Conservation (phyloP, 2,113 vertebrate species). For the Takifugu bimaculatus region DNA sequence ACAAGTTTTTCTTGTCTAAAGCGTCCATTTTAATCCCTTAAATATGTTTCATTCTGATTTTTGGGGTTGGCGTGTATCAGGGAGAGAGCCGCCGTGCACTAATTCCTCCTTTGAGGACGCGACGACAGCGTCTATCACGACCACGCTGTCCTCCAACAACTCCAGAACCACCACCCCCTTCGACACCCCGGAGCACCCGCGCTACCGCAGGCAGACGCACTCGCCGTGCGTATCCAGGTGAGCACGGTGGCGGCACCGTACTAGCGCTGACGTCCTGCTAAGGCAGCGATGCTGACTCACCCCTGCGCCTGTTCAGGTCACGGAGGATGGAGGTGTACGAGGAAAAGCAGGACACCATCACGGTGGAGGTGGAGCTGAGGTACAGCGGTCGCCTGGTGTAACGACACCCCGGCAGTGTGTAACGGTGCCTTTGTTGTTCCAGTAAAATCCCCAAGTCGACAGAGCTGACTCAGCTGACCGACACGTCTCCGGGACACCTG, state of each 20-base stretch:
- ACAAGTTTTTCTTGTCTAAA: not conserved
- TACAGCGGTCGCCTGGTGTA: constrained; percentile 15
- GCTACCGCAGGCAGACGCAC: constrained; percentile 85
- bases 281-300: not conserved
- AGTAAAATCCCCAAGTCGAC: constrained; percentile 65
- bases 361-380: constrained; percentile 87
- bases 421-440: not conserved
- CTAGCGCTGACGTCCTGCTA: not conserved
- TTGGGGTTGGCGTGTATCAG: constrained; percentile 45
- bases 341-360: constrained; percentile 84
- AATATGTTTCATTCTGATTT: not conserved
- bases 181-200: constrained; percentile 87
- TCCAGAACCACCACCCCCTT: constrained; percentile 92
- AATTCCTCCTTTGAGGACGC: constrained; percentile 98
- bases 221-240: constrained; percentile 86
- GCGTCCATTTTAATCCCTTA: not conserved
- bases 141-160: constrained; percentile 90
- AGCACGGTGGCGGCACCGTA: constrained; percentile 28
- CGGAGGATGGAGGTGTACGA: constrained; percentile 74
- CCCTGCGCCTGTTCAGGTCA: constrained; percentile 65
- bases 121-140: constrained; percentile 94
- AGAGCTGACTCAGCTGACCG: constrained; percentile 63
- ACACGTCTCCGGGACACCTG: constrained; percentile 29
- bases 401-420: not conserved
- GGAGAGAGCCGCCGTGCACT: constrained; percentile 83